Percentiles rank a stretch among this genome's conserved stretches.
These are phyloP conservation scores for Dasypolia templi DNA, from an alignment of 2,888 invertebrate species.

Conservation along the genomic window DNA sequence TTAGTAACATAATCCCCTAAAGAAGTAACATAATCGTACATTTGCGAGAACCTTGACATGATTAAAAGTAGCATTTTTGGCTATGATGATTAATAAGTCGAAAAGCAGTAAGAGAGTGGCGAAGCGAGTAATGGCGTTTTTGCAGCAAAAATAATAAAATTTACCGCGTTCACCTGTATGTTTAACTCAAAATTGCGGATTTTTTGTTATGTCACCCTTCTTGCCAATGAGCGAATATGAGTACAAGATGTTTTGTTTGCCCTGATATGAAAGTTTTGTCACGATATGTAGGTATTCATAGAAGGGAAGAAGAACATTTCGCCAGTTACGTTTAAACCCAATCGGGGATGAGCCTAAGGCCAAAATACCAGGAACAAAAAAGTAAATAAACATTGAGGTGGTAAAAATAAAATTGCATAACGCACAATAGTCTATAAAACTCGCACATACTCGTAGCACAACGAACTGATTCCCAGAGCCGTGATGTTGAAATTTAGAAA, in stretches of 20 bases:
- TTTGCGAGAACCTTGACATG: too few species aligned
- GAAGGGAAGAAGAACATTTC: background rate
- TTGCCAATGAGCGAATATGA: too few species aligned
- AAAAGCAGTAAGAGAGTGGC: too few species aligned
- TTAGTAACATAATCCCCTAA: too few species aligned
- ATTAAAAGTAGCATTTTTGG: too few species aligned
- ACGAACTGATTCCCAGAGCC: constrained; percentile 50
- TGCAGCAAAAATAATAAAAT: too few species aligned
- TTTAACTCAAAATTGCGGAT: too few species aligned
- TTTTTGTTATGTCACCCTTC: too few species aligned
- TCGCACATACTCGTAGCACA: constrained; percentile 52
- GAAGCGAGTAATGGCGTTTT: too few species aligned
- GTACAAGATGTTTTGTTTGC: background rate
- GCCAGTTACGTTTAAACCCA: background rate
- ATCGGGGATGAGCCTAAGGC: background rate
- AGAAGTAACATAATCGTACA: too few species aligned
- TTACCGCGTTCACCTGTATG: too few species aligned
- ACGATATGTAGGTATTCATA: background rate
- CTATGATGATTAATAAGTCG: too few species aligned
- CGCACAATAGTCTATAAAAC: background rate
- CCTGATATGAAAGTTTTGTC: background rate
- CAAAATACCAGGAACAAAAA: background rate
- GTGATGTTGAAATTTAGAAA: constrained; percentile 44
- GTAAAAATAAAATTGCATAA: constrained; percentile 38
- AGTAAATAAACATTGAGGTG: background rate